Base-by-base conservation (phyloP, 2,888 invertebrate species). In the Spodoptera littoralis region DNA sequence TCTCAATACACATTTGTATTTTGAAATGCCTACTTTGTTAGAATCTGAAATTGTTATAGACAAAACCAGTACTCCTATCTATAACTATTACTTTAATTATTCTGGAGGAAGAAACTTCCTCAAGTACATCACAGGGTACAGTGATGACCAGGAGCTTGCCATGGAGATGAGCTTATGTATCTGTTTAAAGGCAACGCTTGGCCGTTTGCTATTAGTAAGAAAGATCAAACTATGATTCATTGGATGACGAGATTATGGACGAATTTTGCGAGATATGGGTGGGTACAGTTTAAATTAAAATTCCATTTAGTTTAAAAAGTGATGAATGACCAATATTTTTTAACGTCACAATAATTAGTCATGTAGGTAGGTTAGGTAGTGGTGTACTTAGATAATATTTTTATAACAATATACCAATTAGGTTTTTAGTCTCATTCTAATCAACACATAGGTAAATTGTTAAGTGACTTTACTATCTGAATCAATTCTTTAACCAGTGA, bases 231-330 rank as follows among this genome's bases (percentile, higher is more conserved):
- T 58, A 77, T 88, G 9, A 85, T 91, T 36, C 74, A 88, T 5
- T 78, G 77, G 65, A 84, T 91, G 78, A 89, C 90, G 3, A 81
- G 70, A 49, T 73, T 90, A 76, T 90, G 90, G 89, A 90, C 88
- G 0, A 88, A 90, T 66, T 91, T 90, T 62, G 90, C 90, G 4
- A 90, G 87, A 81, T 88, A 85, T 69, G 89, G 90, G 91, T 91
- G 80, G 0, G 77, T 76, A 45, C 11, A 27, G 1, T 27, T 18
- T 18, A 18, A 18, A 2, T 18, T 18, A 18, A 18, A 18, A 18
- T 18, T 18, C 18, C 2, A 3, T 27, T 27, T 27, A 27, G 27
- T 4, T 27, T 18, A 1, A 18, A 18, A 18, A 18, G 18, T 18
- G 18, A 18, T 18, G 18, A 18, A 2, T 18, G 18, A 18, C 1